Conservation (phyloP, 2,113 vertebrate genomes). For the Cebus imitator region DNA sequence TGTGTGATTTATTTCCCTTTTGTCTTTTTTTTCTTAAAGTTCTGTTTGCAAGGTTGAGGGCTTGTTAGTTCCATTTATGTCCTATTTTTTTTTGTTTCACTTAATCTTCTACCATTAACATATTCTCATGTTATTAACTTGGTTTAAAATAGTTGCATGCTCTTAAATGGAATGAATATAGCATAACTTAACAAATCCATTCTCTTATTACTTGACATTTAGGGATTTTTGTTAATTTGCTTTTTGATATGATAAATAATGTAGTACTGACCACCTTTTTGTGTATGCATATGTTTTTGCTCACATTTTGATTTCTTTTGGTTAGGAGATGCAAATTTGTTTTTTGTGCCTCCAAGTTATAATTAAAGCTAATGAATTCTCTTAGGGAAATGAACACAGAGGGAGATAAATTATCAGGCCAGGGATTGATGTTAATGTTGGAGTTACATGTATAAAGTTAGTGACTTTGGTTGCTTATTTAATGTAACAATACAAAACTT, state of each 20-base stretch:
- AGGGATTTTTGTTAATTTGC: slow-evolving; percentile 40
- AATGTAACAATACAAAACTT: slow-evolving; percentile 39
- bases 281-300: not conserved
- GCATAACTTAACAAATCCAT: not conserved
- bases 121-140: slow-evolving; percentile 8
- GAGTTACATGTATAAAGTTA: slow-evolving; percentile 12
- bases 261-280: slow-evolving; percentile 1
- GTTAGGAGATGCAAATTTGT: slow-evolving; percentile 10
- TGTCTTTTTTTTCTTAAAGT: not conserved
- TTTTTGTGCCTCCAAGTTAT: slow-evolving; percentile 28
- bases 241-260: slow-evolving; percentile 35
- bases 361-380: slow-evolving; percentile 60
- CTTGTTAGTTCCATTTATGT: slow-evolving; percentile 31
- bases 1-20: slow-evolving; percentile 36
- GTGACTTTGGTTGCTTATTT: slow-evolving; percentile 44
- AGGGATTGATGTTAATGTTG: slow-evolving; percentile 16
- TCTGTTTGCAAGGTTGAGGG: slow-evolving; percentile 34
- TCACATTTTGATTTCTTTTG: not conserved
- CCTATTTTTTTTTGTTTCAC: slow-evolving; percentile 12
- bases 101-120: not conserved
- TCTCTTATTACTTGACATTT: slow-evolving; percentile 25
- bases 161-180: not conserved
- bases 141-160: slow-evolving; percentile 15
- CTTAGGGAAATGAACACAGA: slow-evolving; percentile 38
- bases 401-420: slow-evolving; percentile 28